These are phyloP conservation scores for Drosophila ironensis DNA, from an alignment of 1,140 invertebrate species.

Conservation along the genomic window DNA sequence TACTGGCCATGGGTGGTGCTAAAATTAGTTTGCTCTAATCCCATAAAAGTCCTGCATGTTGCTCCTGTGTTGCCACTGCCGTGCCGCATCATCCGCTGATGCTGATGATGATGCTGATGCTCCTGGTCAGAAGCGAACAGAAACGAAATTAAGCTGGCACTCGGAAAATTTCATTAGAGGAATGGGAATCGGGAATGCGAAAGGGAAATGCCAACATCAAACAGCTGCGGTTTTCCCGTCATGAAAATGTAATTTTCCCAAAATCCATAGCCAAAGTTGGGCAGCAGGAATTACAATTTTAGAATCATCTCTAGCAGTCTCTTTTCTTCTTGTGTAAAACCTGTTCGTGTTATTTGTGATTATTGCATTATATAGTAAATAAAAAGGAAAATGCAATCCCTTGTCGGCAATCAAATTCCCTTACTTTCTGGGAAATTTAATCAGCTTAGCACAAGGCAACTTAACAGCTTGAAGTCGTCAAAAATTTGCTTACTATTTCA, in stretches of 20 bases:
- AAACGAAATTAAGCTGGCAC: conserved; percentile 5
- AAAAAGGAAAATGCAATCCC: no score
- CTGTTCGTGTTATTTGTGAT: no score
- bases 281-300: no score
- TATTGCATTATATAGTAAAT: not conserved
- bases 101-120: not conserved
- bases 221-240: no score
- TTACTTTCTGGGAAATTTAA: conserved; percentile 10
- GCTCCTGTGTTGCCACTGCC: not conserved
- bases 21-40: conserved; percentile 45
- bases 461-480: conserved; percentile 1
- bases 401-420: no score
- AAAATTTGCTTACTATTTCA: conserved; percentile 13
- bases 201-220: conserved; percentile 21
- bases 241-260: not conserved
- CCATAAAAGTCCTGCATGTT: conserved; percentile 27
- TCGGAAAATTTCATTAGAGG: conserved; percentile 21
- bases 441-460: conserved; percentile 12
- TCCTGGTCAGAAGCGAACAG: not conserved
- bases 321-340: no score
- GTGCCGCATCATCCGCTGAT: not conserved
- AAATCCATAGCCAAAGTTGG: no score
- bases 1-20: conserved; percentile 3
- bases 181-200: conserved; percentile 21
- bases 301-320: no score